phyloP scores from a whole-genome alignment of 2,888 invertebrate species.

The Desoria tigrina region DNA sequence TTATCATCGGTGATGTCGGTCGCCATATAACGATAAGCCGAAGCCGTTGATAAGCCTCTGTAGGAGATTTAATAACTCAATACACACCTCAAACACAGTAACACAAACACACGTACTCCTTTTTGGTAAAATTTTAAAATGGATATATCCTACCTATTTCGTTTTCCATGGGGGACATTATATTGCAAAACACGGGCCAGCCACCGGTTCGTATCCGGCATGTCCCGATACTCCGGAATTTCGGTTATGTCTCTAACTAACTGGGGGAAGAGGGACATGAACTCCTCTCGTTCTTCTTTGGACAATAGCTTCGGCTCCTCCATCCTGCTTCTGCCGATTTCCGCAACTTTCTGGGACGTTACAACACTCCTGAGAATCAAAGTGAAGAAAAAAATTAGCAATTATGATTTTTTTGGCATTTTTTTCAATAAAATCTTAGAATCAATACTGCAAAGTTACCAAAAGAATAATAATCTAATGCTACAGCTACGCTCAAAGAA shows the following conservation, averaged over 20 bases:
- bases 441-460: too few species aligned
- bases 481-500: too few species aligned
- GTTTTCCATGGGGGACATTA: slow-evolving; percentile 89
- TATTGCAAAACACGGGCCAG: slow-evolving; percentile 81
- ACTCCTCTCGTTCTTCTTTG: slow-evolving; percentile 81
- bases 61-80: slow-evolving; percentile 4
- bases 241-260: slow-evolving; percentile 80
- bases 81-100: neutral
- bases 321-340: slow-evolving; percentile 32
- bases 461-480: too few species aligned
- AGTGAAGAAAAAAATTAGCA: neutral
- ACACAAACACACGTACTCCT: neutral
- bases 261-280: slow-evolving; percentile 86
- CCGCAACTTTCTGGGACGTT: slow-evolving; percentile 43
- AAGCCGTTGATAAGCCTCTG: slow-evolving; percentile 68
- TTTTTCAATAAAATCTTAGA: too few species aligned
- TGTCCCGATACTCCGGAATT: slow-evolving; percentile 71
- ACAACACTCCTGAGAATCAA: slow-evolving; percentile 39
- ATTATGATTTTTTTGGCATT: neutral
- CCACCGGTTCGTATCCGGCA: slow-evolving; percentile 78
- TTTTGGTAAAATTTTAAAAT: neutral
- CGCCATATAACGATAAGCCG: slow-evolving; percentile 71
- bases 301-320: slow-evolving; percentile 43
- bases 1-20: slow-evolving; percentile 71
- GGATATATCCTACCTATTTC: slow-evolving; percentile 62